Evolutionary conservation across 1,140 invertebrate species (phyloP).

Genomic region (Drosophila ananassae): DNA sequence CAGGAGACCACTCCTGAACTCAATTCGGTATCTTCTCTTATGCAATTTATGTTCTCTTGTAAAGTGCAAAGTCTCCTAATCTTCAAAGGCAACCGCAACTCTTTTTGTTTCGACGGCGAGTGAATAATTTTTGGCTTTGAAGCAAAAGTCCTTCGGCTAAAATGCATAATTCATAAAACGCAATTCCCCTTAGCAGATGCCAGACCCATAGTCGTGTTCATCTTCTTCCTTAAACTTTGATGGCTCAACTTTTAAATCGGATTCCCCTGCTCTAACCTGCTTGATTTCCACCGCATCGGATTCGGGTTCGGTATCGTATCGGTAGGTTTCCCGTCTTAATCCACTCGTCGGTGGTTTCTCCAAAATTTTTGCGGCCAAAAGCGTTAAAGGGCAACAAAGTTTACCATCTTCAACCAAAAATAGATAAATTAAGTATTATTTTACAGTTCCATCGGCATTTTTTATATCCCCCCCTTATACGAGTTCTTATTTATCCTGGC

Average conservation of each 20-base stretch:
- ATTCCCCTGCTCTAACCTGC: constrained; percentile 48
- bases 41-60: constrained; percentile 53
- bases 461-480: constrained; percentile 20
- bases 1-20: constrained; percentile 23
- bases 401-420: constrained; percentile 39
- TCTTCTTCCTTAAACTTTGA: constrained; percentile 59
- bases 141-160: constrained; percentile 59
- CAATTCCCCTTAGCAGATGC: constrained; percentile 7
- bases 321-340: constrained; percentile 20
- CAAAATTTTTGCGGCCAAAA: constrained; percentile 30
- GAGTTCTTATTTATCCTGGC: constrained; percentile 4
- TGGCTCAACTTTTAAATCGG: constrained; percentile 73
- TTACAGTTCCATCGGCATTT: constrained; percentile 26
- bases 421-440: constrained; percentile 41
- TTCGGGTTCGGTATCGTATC: constrained; percentile 24
- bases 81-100: constrained; percentile 64
- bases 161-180: constrained; percentile 75
- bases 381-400: constrained; percentile 44
- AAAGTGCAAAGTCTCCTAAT: constrained; percentile 54
- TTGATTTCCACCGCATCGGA: constrained; percentile 51
- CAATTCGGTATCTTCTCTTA: constrained; percentile 39
- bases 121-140: constrained; percentile 72
- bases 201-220: constrained; percentile 7
- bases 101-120: constrained; percentile 44
- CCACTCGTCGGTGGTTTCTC: constrained; percentile 6